Percentiles rank a stretch among this genome's conserved stretches.
Conservation (phyloP, 2,113 vertebrate species). For the Dicentrarchus labrax region DNA sequence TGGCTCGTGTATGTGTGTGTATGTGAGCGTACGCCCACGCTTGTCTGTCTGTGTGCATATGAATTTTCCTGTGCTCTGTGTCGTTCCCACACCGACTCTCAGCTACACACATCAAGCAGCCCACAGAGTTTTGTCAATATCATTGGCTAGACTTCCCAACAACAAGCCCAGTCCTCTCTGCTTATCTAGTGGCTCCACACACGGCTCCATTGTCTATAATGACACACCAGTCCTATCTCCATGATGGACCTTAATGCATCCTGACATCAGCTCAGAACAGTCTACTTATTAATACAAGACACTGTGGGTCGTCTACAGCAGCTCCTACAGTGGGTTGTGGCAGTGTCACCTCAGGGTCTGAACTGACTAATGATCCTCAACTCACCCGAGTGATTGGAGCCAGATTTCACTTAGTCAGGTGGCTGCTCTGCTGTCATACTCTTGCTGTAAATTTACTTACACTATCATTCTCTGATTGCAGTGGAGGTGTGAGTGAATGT, state of each 20-base stretch:
- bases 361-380: constrained; percentile 36
- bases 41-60: constrained; percentile 45
- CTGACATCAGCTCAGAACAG: constrained; percentile 51
- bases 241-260: constrained; percentile 57
- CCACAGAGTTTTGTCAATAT: constrained; percentile 69
- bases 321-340: constrained; percentile 26
- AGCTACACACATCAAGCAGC: constrained; percentile 57
- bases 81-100: constrained; percentile 55
- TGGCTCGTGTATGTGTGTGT: background rate
- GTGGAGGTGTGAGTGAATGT: constrained; percentile 7
- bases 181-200: constrained; percentile 69
- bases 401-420: constrained; percentile 32
- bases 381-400: constrained; percentile 19
- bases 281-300: constrained; percentile 48
- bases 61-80: constrained; percentile 48
- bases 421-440: constrained; percentile 5
- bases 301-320: constrained; percentile 30
- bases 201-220: constrained; percentile 42
- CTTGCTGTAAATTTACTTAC: background rate
- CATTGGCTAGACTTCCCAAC: constrained; percentile 53
- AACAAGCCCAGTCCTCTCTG: constrained; percentile 48
- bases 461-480: background rate
- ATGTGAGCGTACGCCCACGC: constrained; percentile 24
- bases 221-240: constrained; percentile 48
- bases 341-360: constrained; percentile 46